Evolutionary conservation across 2,113 vertebrate genomes (phyloP).

Genomic region (Podocnemis expansa): DNA sequence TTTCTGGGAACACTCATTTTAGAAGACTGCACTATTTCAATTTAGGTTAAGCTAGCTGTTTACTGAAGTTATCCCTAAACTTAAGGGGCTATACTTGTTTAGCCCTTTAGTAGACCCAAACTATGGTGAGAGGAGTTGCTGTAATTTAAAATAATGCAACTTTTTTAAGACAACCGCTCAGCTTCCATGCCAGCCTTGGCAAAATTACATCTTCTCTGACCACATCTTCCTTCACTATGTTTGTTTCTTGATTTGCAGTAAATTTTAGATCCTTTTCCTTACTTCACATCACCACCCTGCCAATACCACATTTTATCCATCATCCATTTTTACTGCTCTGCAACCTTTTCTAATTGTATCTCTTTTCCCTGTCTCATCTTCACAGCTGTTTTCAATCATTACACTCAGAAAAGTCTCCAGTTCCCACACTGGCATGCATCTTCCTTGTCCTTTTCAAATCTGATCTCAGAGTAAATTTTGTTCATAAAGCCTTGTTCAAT

Average conservation of each 20-base stretch:
- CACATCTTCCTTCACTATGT: background rate
- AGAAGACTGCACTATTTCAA: background rate
- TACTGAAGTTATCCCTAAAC: background rate
- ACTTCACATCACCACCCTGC: background rate
- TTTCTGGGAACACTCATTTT: too few species aligned
- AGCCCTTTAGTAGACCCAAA: background rate
- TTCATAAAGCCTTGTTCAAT: conserved; percentile 26
- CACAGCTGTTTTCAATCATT: background rate
- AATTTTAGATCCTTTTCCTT: background rate
- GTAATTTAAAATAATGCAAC: background rate
- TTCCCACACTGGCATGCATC: rapidly evolving
- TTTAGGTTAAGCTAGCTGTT: background rate
- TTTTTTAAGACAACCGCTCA: background rate
- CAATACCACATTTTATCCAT: background rate
- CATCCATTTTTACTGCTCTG: background rate
- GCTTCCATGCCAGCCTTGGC: background rate
- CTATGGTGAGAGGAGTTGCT: background rate
- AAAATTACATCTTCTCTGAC: background rate
- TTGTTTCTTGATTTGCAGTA: background rate
- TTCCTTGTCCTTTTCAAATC: background rate
- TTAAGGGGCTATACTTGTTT: background rate
- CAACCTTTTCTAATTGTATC: background rate
- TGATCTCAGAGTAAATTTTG: background rate
- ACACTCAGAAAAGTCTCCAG: background rate
- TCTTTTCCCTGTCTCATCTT: background rate